Conservation (phyloP, 1,140 invertebrate species). For the Leguminivora glycinivorella region DNA sequence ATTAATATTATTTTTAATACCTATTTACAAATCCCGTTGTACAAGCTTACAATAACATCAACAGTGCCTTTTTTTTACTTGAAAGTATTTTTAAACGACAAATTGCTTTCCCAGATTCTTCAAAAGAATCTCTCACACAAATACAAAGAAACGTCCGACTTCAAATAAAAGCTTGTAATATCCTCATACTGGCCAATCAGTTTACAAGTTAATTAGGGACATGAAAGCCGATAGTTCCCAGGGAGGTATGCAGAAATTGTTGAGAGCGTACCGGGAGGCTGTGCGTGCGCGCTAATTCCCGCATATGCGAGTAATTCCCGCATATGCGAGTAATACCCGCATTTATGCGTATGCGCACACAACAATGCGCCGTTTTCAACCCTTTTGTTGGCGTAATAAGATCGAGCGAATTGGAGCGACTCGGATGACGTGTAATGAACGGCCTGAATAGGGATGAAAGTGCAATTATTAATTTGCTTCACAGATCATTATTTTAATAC, state of each 20-base stretch:
- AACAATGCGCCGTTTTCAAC: constrained; percentile 10
- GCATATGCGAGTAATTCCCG: constrained; percentile 45
- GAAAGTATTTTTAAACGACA: background rate
- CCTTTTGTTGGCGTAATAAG: background rate
- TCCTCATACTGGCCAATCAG: constrained; percentile 48
- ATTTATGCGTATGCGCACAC: constrained; percentile 42
- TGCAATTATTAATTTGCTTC: constrained; percentile 28
- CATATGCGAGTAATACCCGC: constrained; percentile 52
- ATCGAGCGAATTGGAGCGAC: background rate
- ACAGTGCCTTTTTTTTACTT: background rate
- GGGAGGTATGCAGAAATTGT: constrained; percentile 71
- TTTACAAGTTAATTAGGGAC: constrained; percentile 50
- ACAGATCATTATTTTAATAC: constrained; percentile 19
- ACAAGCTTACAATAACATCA: background rate
- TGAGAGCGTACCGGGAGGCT: constrained; percentile 56
- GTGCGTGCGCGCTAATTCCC: constrained; percentile 63
- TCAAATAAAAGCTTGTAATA: constrained; percentile 32
- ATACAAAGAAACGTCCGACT: constrained; percentile 3
- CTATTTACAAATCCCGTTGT: no score
- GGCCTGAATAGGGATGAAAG: constrained; percentile 26
- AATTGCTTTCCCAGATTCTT: background rate
- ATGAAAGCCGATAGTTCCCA: constrained; percentile 59
- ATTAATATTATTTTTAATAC: no score
- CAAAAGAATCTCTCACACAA: background rate
- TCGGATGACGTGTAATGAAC: constrained; percentile 13